A percentile compares a stretch with the other conserved stretches of the same genome.
phyloP scores from a whole-genome alignment of 2,797 vertebrate species.

The Dipus sagitta region DNA sequence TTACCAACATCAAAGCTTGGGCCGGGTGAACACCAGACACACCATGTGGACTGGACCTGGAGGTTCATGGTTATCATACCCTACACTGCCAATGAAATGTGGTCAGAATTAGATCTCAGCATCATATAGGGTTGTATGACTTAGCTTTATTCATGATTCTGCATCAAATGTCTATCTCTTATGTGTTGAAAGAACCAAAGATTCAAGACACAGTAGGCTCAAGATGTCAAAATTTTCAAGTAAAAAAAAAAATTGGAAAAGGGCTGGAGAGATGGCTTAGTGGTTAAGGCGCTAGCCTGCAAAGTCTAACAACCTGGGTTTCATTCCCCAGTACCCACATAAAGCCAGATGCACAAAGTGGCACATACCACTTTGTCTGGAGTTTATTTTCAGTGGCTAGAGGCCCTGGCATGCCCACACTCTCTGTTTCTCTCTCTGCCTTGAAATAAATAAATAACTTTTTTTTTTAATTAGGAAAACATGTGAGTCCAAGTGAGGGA shows the following conservation, averaged over 20 bases:
- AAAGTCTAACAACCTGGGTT: no score
- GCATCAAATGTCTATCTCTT: neutral
- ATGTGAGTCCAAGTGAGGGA: neutral
- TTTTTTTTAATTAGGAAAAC: no score
- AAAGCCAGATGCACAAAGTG: no score
- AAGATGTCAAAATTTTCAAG: neutral
- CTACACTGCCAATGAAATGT: neutral
- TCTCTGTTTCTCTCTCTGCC: no score
- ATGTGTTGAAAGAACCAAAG: neutral
- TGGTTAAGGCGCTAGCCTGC: no score
- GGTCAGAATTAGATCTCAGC: neutral
- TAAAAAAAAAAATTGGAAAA: neutral
- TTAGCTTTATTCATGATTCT: neutral
- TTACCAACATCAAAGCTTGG: neutral
- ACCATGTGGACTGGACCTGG: neutral
- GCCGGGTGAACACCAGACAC: neutral
- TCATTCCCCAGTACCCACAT: no score
- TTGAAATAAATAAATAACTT: no score
- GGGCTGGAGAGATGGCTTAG: no score
- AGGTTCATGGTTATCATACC: neutral
- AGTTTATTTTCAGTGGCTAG: no score
- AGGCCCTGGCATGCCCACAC: no score
- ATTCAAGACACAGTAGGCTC: neutral
- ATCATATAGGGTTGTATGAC: neutral
- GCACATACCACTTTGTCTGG: no score